Conservation (phyloP, 2,888 invertebrate genomes). For the Lasioglossum marginatum region DNA sequence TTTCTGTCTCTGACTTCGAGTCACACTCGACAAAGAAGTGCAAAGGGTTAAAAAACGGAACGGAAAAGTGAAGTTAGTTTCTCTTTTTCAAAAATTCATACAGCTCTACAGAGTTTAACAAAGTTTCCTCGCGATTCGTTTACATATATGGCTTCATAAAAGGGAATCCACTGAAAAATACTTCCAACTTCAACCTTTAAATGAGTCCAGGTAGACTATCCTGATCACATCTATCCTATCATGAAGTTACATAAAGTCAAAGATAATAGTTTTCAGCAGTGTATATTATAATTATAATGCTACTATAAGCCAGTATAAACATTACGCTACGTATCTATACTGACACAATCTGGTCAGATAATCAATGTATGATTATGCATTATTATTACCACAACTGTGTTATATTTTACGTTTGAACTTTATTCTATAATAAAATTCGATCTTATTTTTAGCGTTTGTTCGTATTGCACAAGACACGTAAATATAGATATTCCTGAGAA, state of each 20-base stretch:
- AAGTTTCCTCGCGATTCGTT: neutral
- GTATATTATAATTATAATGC: neutral
- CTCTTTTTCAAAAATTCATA: neutral
- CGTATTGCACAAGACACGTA: neutral
- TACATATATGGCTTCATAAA: neutral
- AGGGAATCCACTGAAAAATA: neutral
- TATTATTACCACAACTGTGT: neutral
- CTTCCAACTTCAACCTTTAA: too few relatives aligned
- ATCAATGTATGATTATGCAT: neutral
- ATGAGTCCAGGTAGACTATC: neutral
- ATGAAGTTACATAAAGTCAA: neutral
- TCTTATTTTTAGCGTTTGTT: neutral
- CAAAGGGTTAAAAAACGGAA: neutral
- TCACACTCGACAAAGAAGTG: too few relatives aligned
- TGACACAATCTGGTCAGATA: neutral
- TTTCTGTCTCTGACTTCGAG: too few relatives aligned
- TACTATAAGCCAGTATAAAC: neutral
- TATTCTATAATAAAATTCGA: neutral
- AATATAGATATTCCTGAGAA: constrained; percentile 5
- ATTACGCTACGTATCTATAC: neutral
- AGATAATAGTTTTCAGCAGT: neutral
- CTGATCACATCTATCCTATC: too few relatives aligned
- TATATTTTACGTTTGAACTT: neutral
- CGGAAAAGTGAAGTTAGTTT: neutral
- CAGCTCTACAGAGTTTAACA: neutral